Evolutionary conservation across 2,888 invertebrate genomes (phyloP), one percentile per base, ranked within the genome.

Genomic region (Pristionchus arcanus): DNA sequence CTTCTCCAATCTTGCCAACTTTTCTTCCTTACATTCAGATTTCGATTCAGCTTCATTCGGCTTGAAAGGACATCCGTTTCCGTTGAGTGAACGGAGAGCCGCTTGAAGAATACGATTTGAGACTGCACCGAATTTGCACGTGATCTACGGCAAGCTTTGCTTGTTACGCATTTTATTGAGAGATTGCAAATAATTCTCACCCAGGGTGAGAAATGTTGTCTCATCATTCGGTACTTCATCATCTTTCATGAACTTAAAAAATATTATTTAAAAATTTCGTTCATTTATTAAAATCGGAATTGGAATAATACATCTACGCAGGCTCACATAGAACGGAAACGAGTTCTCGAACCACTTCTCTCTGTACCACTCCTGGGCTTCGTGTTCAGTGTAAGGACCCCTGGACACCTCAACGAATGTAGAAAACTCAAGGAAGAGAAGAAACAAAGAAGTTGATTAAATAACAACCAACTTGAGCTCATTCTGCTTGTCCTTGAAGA

Each of bases 261-360:
- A 16, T 31, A 71, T 21, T 34, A 74, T 28, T 21, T 21, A 28
- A 7, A 74, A 21, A 42, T 77, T 77, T 21, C 2, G 66, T 28
- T 28, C 5, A 59, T 59, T 59, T 59, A 7, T 59, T 25, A 59
- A 59, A 13, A 59, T 49, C 42, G 42, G 7, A 59, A 7, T 5
- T 15, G 59, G 25, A 9, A 59, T 59, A 25, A 3, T 28, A n/a
- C 9, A n/a, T 9, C 25, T n/a, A 66, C 15, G 28, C 34, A 11
- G n/a, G 31, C 83, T 83, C 31, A 83, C 83, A 55, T 83, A 83
- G 55, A 83, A 83, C 7, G 55, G n/a, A 31, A 55, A 83, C 21
- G 49, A 31, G 55, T 28, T 55, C 42, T 81, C 81, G 28, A 81
- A 81, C 81, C 81, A 81, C 19, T 37, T 37, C 28, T 81, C 53